phyloP scores from a whole-genome alignment of 2,888 invertebrate genomes.

The Limnephilus auricula region DNA sequence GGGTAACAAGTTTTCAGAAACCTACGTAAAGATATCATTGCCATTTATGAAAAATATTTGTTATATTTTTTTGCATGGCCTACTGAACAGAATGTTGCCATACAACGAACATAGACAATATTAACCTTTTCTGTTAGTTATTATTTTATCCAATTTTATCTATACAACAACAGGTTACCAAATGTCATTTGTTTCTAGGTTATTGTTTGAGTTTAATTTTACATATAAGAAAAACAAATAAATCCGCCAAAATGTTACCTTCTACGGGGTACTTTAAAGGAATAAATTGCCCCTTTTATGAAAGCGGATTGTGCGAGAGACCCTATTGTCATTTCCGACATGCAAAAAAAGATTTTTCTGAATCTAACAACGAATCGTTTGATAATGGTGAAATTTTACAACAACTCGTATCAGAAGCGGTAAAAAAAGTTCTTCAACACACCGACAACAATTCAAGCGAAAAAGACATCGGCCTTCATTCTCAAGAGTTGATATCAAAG shows the following conservation, averaged over 20 bases:
- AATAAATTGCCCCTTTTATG: constrained; percentile 91
- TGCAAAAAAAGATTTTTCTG: constrained; percentile 82
- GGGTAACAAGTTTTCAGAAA: too few species aligned
- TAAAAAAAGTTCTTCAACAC: constrained; percentile 69
- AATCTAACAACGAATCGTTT: constrained; percentile 72
- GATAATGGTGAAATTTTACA: constrained; percentile 77
- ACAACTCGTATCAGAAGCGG: constrained; percentile 80
- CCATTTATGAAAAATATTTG: too few species aligned
- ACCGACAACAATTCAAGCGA: constrained; percentile 44
- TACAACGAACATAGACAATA: too few species aligned
- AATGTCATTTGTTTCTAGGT: constrained; percentile 62
- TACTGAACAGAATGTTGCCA: too few species aligned
- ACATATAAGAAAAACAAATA: background rate
- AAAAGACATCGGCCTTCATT: constrained; percentile 66
- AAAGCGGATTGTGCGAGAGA: constrained; percentile 87
- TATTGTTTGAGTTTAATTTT: constrained; percentile 56
- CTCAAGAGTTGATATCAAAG: constrained; percentile 75
- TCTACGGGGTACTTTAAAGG: constrained; percentile 93
- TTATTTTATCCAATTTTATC: constrained; percentile 14
- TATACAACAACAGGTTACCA: constrained; percentile 60
- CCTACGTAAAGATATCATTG: too few species aligned
- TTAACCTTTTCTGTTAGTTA: constrained; percentile 8
- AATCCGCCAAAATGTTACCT: constrained; percentile 84
- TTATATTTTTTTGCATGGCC: too few species aligned
- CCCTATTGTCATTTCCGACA: constrained; percentile 97